These are phyloP conservation scores for Lepidonotus clava DNA, from an alignment of 2,888 invertebrate species.

Conservation along the genomic window DNA sequence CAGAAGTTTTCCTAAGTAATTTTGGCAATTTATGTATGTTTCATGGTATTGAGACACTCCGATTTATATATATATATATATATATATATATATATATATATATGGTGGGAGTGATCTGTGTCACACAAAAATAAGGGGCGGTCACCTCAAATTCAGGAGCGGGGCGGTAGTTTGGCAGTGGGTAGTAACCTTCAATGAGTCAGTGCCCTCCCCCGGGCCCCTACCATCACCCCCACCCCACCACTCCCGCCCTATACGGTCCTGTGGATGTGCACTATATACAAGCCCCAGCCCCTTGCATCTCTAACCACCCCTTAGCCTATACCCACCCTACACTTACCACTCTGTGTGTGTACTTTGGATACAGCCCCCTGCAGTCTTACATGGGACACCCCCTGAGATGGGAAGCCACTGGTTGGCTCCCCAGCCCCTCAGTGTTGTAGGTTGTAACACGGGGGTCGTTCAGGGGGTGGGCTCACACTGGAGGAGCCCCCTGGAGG, in stretches of 20 bases:
- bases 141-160: no score
- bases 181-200: no score
- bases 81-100: no score
- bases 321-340: not conserved
- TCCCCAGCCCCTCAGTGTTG: no score
- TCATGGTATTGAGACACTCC: no score
- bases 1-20: no score
- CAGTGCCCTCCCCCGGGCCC: not conserved
- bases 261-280: not conserved
- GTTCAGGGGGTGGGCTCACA: not conserved
- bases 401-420: conserved; percentile 12
- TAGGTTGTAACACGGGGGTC: no score
- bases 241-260: not conserved
- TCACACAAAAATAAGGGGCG: no score
- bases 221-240: not conserved
- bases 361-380: not conserved
- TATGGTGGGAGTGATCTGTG: no score
- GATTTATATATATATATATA: no score
- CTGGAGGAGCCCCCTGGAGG: not conserved
- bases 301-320: not conserved
- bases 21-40: no score
- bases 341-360: conserved; percentile 2
- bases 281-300: not conserved
- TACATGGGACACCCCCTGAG: not conserved
- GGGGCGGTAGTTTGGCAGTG: no score